Evolutionary conservation across 2,888 invertebrate species (phyloP), one percentile per base, ranked within the genome.

Genomic region (Gnatocerus cornutus): DNA sequence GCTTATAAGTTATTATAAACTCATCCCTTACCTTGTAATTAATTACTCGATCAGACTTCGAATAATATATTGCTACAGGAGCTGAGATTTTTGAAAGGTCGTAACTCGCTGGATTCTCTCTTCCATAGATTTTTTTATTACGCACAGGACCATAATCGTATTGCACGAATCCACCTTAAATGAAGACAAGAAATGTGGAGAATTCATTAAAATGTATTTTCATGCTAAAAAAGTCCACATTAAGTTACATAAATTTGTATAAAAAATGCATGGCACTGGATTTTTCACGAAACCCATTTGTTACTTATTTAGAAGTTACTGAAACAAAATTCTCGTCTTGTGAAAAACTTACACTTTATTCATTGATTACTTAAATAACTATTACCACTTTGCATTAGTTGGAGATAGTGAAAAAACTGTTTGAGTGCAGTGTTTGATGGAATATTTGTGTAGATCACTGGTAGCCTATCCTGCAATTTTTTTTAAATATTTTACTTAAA

Each of bases 121-220:
- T 41, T 30, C 59, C 68, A 59, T 71, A 71, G 4, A 45, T 37
- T 30, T 45, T n/a, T 8, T 58, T 13, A 55, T 71, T 71, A 39
- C 16, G 7, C 10, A 50, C 37, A 45, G 41, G 14, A 7, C 71
- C 71, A 59, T 64, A 68, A 46, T 71, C 61, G 30, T 27, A 71
- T 16, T 59, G 53, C 4, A 41, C 12, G 33, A 71, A 71, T 14
- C 45, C 55, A 16, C 65, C 65, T 46, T 16, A 29, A 50, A 46
- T 33, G 21, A 21, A 21, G 21, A 21, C 2, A 21, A 21, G 21
- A 21, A 21, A 3, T 21, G 2, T 21, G 21, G n/a, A n/a, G n/a
- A n/a, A n/a, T n/a, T n/a, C n/a, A n/a, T n/a, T n/a, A n/a, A n/a
- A n/a, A n/a, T n/a, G n/a, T n/a, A n/a, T n/a, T n/a, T n/a, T n/a